These are phyloP conservation scores for Etheostoma perlongum DNA, from an alignment of 2,797 vertebrate species.

Conservation along the genomic window DNA sequence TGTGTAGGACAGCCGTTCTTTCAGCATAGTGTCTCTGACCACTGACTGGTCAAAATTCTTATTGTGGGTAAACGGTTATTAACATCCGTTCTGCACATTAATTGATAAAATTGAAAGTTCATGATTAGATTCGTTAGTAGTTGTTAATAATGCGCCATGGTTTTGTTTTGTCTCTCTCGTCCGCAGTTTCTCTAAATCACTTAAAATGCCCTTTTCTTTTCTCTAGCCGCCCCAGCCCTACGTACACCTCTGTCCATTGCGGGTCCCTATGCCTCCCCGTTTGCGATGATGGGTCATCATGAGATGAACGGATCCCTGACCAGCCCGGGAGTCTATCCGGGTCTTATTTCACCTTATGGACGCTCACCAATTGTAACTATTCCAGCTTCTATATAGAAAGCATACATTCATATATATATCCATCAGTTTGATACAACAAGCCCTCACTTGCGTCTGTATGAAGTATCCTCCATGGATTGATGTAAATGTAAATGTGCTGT, in stretches of 20 bases:
- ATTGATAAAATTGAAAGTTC: background rate
- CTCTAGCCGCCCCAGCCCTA: constrained; percentile 87
- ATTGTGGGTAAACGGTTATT: too few relatives aligned
- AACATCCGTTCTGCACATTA: background rate
- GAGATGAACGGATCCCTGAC: constrained; percentile 96
- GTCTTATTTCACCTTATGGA: constrained; percentile 94
- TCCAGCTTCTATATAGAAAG: background rate
- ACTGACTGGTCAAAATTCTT: too few relatives aligned
- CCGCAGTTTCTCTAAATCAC: background rate
- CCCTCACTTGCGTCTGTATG: constrained; percentile 14
- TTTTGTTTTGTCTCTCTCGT: background rate
- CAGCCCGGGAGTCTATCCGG: constrained; percentile 91
- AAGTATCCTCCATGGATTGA: constrained; percentile 8
- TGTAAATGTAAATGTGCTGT: too few relatives aligned
- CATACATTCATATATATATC: background rate
- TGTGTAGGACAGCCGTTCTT: too few relatives aligned
- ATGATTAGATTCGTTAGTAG: background rate
- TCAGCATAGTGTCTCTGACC: too few relatives aligned
- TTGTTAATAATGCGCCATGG: background rate
- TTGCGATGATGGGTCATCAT: constrained; percentile 97
- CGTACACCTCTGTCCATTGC: constrained; percentile 93
- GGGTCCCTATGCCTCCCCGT: constrained; percentile 90
- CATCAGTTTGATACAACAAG: constrained; percentile 20
- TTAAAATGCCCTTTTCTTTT: background rate
- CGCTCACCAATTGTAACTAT: constrained; percentile 91